These are phyloP conservation scores for Baryphthengus martii DNA, from an alignment of 2,113 vertebrate genomes.

Conservation along the genomic window DNA sequence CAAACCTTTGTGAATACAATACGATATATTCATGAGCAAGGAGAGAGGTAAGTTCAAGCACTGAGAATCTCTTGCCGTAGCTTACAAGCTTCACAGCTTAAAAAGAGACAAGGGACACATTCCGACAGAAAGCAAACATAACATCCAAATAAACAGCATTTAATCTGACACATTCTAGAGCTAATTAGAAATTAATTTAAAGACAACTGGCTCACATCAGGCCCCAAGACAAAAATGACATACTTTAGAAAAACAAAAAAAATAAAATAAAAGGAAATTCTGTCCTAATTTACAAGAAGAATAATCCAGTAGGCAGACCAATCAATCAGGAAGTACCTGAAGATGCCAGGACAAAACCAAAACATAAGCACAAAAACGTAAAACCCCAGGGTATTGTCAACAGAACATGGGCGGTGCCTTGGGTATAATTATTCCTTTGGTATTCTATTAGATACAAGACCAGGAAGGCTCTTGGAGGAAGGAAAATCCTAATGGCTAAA, in stretches of 20 bases:
- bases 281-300: not conserved
- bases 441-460: not conserved
- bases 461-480: not conserved
- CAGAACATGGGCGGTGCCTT: not conserved
- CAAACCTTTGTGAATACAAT: not conserved
- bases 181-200: not conserved
- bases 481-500: not conserved
- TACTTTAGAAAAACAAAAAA: not conserved
- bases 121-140: too few species aligned
- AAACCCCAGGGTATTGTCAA: not conserved
- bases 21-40: not conserved
- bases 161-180: not conserved
- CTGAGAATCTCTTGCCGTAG: not conserved
- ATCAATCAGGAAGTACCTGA: not conserved
- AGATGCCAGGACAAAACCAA: not conserved
- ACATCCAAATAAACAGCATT: not conserved
- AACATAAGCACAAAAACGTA: not conserved
- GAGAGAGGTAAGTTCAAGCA: not conserved
- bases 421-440: not conserved
- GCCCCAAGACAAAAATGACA: not conserved
- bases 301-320: not conserved
- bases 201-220: not conserved
- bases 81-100: not conserved
- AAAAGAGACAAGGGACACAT: not conserved
- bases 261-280: fast-evolving